Base-by-base conservation (phyloP, 2,113 vertebrate genomes). In the Herpetotheres cachinnans region DNA sequence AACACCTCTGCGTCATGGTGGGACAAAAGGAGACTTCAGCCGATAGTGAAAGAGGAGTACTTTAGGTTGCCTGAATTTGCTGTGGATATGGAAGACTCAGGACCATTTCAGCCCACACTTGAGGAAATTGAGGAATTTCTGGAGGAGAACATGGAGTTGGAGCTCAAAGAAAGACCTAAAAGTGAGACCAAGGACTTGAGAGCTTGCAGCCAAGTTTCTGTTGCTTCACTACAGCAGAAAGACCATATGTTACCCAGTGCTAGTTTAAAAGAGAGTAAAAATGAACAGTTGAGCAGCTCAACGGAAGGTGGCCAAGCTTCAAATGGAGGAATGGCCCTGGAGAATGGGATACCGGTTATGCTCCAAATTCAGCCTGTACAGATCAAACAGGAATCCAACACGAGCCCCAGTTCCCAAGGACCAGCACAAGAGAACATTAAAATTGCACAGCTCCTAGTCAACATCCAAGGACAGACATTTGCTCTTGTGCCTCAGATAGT, bases 61-160 rank as follows among this genome's bases (percentile, higher is more conserved):
- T 98, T 99, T 86, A 98, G 98, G 89, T 98, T 99, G 84, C 98
- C 99, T 3, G 95, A 98, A 79, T 99, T 99, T 82, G 65, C 98
- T 0, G 97, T 98, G 82, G 99, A 99, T 73, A 97, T 99, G 70
- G 98, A 99, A 95, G 99, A 99, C 26, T 98, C 98, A 17, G 98
- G 98, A n/a, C 98, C 99, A 82, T 99, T 99, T 97, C 99, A 99
- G 93, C 99, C 99, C 59, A 99, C 99, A 0, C 97, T 99, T 97
- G 99, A 99, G 93, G 99, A 99, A 96, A 99, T 99, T 7, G 99
- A 99, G 97, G 99, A 99, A 90, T 99, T 99, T 97, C 96, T 99
- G 95, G 99, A 99, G 97, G 99, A 99, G 93, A 99, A 99, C 91
- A 99, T 99, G 99, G 98, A 99, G 82, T 89, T 97, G 22, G 98